These are phyloP conservation scores for Polydrusus cervinus DNA, from an alignment of 2,888 invertebrate genomes.

Conservation along the genomic window DNA sequence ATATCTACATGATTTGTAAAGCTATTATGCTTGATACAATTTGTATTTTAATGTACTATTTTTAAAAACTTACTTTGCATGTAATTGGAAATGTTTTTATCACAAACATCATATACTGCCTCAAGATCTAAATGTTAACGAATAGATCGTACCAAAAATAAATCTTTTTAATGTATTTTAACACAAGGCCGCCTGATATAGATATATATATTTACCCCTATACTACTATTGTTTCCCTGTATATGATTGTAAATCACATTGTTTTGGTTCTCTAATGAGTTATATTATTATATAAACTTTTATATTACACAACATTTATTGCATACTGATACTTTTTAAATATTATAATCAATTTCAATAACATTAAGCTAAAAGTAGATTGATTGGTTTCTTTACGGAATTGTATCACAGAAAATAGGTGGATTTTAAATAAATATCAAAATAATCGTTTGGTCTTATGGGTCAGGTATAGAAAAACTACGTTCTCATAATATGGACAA, in stretches of 20 bases:
- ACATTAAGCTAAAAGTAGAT: constrained; percentile 9
- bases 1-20: too few species aligned
- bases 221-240: constrained; percentile 55
- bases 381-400: constrained; percentile 28
- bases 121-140: too few species aligned
- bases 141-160: neutral
- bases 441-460: neutral
- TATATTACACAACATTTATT: constrained; percentile 60
- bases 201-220: neutral
- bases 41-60: too few species aligned
- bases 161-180: neutral
- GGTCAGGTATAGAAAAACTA: too few species aligned
- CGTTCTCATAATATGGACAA: too few species aligned
- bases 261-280: constrained; percentile 52
- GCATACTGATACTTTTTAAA: constrained; percentile 50
- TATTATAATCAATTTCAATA: constrained; percentile 8
- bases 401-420: constrained; percentile 48
- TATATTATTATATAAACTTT: constrained; percentile 57
- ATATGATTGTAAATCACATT: constrained; percentile 65
- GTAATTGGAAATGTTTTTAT: too few species aligned
- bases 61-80: too few species aligned
- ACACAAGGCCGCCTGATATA: neutral
- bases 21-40: too few species aligned
- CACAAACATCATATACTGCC: too few species aligned
- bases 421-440: neutral